Evolutionary conservation across 2,888 invertebrate species (phyloP), one percentile per base, ranked within the genome.

Genomic region (Drosophila barbarae): DNA sequence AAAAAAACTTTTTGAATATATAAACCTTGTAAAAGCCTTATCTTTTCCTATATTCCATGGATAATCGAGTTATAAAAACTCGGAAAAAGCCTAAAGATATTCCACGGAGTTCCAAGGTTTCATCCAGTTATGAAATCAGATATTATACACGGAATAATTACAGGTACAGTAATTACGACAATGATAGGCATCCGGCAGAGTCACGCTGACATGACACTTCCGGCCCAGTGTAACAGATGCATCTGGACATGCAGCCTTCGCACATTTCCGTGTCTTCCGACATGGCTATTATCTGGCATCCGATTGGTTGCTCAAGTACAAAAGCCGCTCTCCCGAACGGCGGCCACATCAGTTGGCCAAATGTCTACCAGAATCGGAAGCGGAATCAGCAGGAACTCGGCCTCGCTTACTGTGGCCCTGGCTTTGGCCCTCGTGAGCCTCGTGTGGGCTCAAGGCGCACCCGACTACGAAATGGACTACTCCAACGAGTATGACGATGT

Each of bases 401-500:
- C 2, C 23, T 26, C 36, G 30, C 30, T 46, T 10, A 15, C 36
- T 8, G 36, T 18, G 44, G 59, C 38, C 44, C 36, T 69, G n/a
- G 9, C 36, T 8, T 12, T 49, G 36, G 18, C 13, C 13, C 12
- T 65, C 15, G 13, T 51, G 60, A 9, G 9, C 39, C 15, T n/a
- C 42, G 39, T 9, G 0, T 28, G 41, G 67, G 39, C 28, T 1
- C 13, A 42, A 13, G 46, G 36, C 10, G 72, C 6, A 26, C 26
- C 26, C 26, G 26, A 70, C 5, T 39, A 71, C 9, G 73, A 72
- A 1, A 9, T 39, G 60, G 77, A 81, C 10, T 80, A 78, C 35
- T 77, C 84, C 46, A 80, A 88, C 54, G 81, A 86, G 46, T 83
- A 86, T 23, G 74, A 73, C 35, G 75, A 80, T 41, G 74, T 85